Evolutionary conservation across 2,113 vertebrate genomes (phyloP).

Genomic region (Strix aluco): DNA sequence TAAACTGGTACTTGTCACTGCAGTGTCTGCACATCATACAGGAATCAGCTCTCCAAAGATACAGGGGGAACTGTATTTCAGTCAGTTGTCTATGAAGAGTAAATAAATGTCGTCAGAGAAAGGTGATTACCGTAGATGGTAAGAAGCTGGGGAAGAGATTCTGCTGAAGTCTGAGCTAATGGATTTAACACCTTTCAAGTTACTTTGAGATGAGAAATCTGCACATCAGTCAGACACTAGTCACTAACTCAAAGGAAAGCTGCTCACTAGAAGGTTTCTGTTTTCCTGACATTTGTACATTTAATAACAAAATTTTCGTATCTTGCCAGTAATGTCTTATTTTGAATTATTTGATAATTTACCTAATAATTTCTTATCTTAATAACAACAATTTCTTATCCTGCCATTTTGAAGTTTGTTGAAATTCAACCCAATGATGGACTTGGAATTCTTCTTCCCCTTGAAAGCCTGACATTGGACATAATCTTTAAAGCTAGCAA

Average conservation of each 20-base stretch:
- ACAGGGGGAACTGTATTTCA: not conserved
- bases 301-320: not conserved
- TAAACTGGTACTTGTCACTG: not conserved
- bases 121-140: not conserved
- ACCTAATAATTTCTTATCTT: not conserved
- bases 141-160: not conserved
- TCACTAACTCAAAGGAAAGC: not conserved
- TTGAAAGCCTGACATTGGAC: conserved; percentile 82
- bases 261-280: not conserved
- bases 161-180: not conserved
- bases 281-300: not conserved
- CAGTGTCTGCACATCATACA: not conserved
- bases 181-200: not conserved
- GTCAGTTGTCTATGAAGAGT: not conserved
- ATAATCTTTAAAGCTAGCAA: conserved; percentile 86
- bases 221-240: not conserved
- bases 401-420: conserved; percentile 76
- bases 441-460: conserved; percentile 86
- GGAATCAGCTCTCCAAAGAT: not conserved
- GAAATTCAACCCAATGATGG: conserved; percentile 90
- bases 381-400: not conserved
- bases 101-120: not conserved
- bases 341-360: not conserved
- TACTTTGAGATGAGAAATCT: not conserved
- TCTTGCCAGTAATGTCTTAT: not conserved